phyloP scores from a whole-genome alignment of 2,113 vertebrate species.

The Panthera leo region DNA sequence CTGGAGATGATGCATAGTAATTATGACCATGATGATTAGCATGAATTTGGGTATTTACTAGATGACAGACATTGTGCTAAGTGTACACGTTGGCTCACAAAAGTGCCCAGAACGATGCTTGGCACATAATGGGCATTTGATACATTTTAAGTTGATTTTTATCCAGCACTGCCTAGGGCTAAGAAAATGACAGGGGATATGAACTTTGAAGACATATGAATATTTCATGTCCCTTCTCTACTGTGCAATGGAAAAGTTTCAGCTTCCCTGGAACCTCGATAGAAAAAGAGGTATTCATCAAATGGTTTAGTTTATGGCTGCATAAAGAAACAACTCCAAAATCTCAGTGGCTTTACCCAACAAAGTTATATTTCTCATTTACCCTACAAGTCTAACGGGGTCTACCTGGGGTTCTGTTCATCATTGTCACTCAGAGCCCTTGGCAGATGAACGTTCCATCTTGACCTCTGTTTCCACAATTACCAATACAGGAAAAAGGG shows the following conservation, averaged over 20 bases:
- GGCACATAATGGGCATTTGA: neutral
- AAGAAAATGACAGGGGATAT: neutral
- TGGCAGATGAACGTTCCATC: neutral
- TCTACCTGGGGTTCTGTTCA: neutral
- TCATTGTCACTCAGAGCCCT: neutral
- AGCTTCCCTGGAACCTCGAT: neutral
- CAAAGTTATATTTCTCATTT: neutral
- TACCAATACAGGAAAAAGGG: neutral
- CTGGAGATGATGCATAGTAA: neutral
- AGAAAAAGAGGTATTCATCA: neutral
- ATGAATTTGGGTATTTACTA: neutral
- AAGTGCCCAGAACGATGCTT: neutral
- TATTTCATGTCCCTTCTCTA: neutral
- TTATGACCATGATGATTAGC: too few relatives aligned
- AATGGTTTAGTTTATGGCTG: neutral
- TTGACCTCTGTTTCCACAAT: neutral
- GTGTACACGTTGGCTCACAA: neutral
- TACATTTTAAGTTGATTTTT: neutral
- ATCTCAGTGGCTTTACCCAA: neutral
- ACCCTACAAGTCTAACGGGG: neutral
- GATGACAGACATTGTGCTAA: neutral
- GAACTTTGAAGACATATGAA: neutral
- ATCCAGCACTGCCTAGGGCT: neutral
- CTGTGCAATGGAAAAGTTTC: neutral
- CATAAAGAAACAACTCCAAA: slow-evolving; percentile 17